Conservation (phyloP, 2,797 vertebrate species). For the Phaenicophaeus curvirostris region DNA sequence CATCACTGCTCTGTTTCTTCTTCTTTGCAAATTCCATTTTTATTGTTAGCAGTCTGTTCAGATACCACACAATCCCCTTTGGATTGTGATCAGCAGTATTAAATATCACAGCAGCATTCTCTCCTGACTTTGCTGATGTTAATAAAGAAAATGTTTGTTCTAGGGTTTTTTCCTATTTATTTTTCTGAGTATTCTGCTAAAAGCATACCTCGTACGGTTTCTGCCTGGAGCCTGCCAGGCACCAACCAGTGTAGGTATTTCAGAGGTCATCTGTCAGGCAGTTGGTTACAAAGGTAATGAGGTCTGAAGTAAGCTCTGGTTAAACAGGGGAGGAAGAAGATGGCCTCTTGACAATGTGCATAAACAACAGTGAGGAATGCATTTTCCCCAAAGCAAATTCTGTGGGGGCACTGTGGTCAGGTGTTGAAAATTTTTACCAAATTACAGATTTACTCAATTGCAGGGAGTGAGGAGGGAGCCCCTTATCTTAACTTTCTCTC, state of each 20-base stretch:
- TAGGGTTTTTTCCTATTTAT: background rate
- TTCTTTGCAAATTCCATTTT: background rate
- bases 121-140: background rate
- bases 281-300: background rate
- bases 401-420: background rate
- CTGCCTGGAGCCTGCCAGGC: background rate
- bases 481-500: background rate
- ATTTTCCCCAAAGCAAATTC: background rate
- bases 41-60: background rate
- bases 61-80: background rate
- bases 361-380: background rate
- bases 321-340: background rate
- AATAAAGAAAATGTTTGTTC: background rate
- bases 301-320: background rate
- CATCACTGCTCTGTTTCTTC: background rate
- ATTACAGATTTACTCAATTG: background rate
- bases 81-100: background rate
- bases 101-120: background rate
- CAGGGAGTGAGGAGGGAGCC: accelerated
- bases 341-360: background rate
- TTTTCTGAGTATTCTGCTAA: background rate
- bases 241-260: background rate
- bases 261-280: background rate
- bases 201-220: background rate
- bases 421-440: background rate